Evolutionary conservation across 2,113 vertebrate genomes (phyloP).

Genomic region (Syngnathus floridae): DNA sequence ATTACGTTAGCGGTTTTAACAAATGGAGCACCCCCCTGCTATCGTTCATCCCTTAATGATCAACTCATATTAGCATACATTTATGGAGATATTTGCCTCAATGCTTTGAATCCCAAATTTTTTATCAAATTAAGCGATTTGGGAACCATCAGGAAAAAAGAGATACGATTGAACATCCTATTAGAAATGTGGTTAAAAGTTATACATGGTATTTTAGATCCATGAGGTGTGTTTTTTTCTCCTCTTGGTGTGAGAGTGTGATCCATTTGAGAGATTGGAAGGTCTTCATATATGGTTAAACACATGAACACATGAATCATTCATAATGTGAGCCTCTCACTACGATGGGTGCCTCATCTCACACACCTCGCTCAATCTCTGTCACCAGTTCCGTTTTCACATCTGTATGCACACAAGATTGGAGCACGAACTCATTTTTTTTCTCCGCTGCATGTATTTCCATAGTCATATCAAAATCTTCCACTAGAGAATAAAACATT

Average conservation of each 20-base stretch:
- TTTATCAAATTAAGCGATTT: slow-evolving; percentile 24
- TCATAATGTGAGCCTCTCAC: slow-evolving; percentile 43
- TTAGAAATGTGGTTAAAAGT: slow-evolving; percentile 21
- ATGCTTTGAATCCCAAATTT: slow-evolving; percentile 15
- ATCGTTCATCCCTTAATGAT: slow-evolving; percentile 18
- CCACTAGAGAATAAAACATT: too few relatives aligned
- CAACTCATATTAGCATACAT: slow-evolving; percentile 29
- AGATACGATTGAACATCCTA: slow-evolving; percentile 37
- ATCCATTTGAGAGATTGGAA: slow-evolving; percentile 49
- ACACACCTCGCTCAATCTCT: slow-evolving; percentile 6
- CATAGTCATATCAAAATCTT: too few relatives aligned
- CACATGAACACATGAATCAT: slow-evolving; percentile 56
- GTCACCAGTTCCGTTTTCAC: slow-evolving; percentile 17
- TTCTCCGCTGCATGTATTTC: neutral
- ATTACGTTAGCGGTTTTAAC: slow-evolving; percentile 17
- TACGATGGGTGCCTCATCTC: slow-evolving; percentile 32
- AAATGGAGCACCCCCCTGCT: neutral
- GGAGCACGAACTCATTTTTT: neutral
- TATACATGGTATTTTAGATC: slow-evolving; percentile 17
- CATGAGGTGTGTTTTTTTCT: slow-evolving; percentile 12
- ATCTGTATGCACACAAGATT: neutral
- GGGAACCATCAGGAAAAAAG: slow-evolving; percentile 11
- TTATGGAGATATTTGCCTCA: slow-evolving; percentile 36
- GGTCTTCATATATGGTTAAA: slow-evolving; percentile 53
- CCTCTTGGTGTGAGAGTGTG: slow-evolving; percentile 1